phyloP scores from a whole-genome alignment of 2,797 vertebrate genomes.

The Phoeniculus purpureus region DNA sequence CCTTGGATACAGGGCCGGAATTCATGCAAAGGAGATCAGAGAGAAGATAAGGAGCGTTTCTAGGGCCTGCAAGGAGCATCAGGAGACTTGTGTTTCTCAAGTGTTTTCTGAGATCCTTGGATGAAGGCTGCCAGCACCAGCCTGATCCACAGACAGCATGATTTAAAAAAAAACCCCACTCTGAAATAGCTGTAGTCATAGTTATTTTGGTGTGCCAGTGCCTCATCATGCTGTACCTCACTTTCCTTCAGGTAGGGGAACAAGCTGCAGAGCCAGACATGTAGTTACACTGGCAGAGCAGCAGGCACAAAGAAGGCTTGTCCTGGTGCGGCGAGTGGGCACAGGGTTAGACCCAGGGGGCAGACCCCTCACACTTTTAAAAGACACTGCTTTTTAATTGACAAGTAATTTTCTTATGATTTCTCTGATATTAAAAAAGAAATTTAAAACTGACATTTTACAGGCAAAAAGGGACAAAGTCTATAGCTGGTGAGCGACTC shows the following conservation, averaged over 20 bases:
- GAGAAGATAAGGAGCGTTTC: not conserved
- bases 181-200: conserved; percentile 1
- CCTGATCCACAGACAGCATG: not conserved
- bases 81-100: not conserved
- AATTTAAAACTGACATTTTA: not conserved
- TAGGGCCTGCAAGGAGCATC: not conserved
- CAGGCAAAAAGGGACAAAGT: not conserved
- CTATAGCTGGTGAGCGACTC: not conserved
- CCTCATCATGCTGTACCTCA: not conserved
- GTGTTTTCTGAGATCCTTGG: not conserved
- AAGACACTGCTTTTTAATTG: not conserved
- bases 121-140: not conserved
- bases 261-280: not conserved
- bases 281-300: not conserved
- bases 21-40: conserved; percentile 22
- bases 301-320: not conserved
- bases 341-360: not conserved
- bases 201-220: conserved; percentile 19
- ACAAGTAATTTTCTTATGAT: not conserved
- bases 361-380: not conserved
- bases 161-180: conserved; percentile 1
- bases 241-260: not conserved
- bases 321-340: not conserved
- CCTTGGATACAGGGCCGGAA: conserved; percentile 38
- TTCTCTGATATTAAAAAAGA: not conserved